Conservation (phyloP, 2,113 vertebrate genomes). For the Periophthalmus modestus region DNA sequence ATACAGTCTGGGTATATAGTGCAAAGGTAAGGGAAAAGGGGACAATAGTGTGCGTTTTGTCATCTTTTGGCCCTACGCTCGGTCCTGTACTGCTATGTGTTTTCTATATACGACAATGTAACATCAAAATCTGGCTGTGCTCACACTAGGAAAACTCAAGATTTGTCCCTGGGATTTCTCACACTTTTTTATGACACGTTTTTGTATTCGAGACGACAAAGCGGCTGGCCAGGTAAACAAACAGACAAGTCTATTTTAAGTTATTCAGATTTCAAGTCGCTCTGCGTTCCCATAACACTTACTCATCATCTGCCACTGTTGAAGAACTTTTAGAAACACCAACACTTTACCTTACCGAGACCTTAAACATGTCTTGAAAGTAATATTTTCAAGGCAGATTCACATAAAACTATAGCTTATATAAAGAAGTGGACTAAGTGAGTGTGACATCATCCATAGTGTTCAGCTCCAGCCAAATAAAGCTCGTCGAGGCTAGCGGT, state of each 20-base stretch:
- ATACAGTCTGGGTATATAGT: conserved; percentile 37
- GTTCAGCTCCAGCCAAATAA: no score
- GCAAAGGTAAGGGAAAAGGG: conserved; percentile 51
- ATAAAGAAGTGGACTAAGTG: no score
- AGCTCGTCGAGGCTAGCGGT: no score
- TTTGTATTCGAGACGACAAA: conserved; percentile 38
- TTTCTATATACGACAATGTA: conserved; percentile 20
- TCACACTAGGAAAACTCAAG: conserved; percentile 13
- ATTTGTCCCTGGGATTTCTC: conserved; percentile 47
- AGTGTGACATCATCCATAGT: no score
- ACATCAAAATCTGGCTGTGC: conserved; percentile 25
- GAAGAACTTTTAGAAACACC: conserved; percentile 27
- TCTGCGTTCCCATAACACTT: conserved; percentile 15
- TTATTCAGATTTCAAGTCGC: conserved; percentile 45
- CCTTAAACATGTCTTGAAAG: not conserved
- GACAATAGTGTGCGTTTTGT: conserved; percentile 68
- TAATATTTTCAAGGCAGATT: not conserved
- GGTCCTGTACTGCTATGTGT: conserved; percentile 46
- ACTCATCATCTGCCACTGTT: conserved; percentile 29
- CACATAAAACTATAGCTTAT: no score
- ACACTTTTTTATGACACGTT: conserved; percentile 43
- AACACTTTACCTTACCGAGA: not conserved
- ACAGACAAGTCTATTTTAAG: conserved; percentile 61
- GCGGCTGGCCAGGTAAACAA: conserved; percentile 57
- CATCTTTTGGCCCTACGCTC: conserved; percentile 60